phyloP scores from a whole-genome alignment of 2,888 invertebrate genomes.

The Exephanes ischioxanthus region DNA sequence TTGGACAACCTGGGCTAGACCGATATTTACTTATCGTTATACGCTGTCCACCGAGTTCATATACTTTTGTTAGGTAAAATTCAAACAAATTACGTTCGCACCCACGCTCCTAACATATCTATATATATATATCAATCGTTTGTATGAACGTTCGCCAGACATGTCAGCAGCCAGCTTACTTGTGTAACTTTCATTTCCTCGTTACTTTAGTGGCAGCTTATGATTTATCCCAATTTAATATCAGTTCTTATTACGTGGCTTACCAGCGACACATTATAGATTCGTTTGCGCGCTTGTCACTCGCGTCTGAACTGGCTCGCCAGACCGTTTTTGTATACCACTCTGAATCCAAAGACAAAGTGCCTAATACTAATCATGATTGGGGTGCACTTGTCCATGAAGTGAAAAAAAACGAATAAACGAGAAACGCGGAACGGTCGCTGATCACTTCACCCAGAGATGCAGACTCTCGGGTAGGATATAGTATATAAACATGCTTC shows the following conservation, averaged over 20 bases:
- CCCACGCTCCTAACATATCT: background rate
- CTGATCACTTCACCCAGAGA: constrained; percentile 39
- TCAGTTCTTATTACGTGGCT: constrained; percentile 18
- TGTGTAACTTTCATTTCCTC: constrained; percentile 23
- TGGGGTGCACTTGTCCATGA: constrained; percentile 58
- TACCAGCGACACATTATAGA: background rate
- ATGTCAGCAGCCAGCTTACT: background rate
- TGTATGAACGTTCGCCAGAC: constrained; percentile 7
- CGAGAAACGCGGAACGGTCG: constrained; percentile 55
- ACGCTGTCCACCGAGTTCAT: constrained; percentile 18
- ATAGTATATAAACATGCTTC: constrained; percentile 64
- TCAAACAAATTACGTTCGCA: constrained; percentile 22
- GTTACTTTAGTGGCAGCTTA: background rate
- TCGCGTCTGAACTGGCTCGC: constrained; percentile 7
- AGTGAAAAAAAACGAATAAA: constrained; percentile 24
- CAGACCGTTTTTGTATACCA: constrained; percentile 34
- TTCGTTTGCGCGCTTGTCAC: constrained; percentile 3
- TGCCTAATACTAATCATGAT: background rate
- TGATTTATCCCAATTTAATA: constrained; percentile 40
- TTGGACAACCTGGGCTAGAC: constrained; percentile 39
- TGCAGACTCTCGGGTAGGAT: constrained; percentile 42
- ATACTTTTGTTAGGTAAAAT: background rate
- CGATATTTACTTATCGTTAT: background rate
- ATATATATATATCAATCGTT: background rate
- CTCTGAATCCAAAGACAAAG: constrained; percentile 11